phyloP scores from a whole-genome alignment of 2,113 vertebrate genomes.

The Nibea albiflora region DNA sequence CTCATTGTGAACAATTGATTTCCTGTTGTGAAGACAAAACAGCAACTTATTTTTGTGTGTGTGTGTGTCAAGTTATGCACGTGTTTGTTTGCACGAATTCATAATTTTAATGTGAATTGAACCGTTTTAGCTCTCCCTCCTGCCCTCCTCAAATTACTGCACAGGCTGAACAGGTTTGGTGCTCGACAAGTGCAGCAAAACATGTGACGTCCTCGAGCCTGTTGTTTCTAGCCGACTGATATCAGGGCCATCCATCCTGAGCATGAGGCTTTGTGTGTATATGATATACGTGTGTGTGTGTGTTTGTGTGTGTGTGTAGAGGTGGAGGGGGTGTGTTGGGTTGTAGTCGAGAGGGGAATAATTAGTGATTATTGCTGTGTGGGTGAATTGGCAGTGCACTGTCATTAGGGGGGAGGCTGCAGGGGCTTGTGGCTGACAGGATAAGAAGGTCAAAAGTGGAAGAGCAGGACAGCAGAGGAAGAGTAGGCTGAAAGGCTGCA shows the following conservation, averaged over 20 bases:
- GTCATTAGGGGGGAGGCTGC: conserved; percentile 60
- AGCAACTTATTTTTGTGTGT: background rate
- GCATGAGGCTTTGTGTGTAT: conserved; percentile 12
- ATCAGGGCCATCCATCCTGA: conserved; percentile 54
- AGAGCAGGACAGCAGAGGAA: conserved; percentile 36
- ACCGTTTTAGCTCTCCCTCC: background rate
- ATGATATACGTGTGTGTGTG: background rate
- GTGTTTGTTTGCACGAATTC: conserved; percentile 2
- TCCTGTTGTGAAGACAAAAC: conserved; percentile 16
- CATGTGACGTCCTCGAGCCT: conserved; percentile 11
- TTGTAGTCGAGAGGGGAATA: conserved; percentile 58
- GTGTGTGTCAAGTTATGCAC: background rate
- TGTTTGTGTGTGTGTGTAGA: background rate
- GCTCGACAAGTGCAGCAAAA: conserved; percentile 9
- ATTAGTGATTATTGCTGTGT: conserved; percentile 74
- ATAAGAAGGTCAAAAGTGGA: conserved; percentile 66
- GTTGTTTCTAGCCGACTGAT: conserved; percentile 34
- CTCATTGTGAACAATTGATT: conserved; percentile 25
- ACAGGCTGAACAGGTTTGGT: background rate
- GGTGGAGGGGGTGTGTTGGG: background rate
- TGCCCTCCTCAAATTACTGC: background rate
- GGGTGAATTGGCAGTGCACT: conserved; percentile 62
- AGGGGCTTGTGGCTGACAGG: conserved; percentile 55
- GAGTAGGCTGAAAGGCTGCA: conserved; percentile 26
- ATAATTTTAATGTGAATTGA: background rate